Evolutionary conservation across 2,113 vertebrate species (phyloP).

Genomic region (Carassius carassius): DNA sequence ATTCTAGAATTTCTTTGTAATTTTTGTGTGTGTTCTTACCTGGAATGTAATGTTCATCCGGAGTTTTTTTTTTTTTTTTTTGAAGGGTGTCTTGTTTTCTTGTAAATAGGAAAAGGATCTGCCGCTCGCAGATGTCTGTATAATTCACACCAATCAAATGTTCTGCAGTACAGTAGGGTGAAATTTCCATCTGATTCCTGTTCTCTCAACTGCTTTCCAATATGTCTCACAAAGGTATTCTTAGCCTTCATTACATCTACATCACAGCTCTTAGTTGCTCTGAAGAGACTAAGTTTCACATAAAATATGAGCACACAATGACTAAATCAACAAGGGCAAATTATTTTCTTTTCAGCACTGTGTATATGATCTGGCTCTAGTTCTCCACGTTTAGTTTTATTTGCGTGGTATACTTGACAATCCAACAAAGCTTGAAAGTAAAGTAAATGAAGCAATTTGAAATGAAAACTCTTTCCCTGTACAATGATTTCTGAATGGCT

Average conservation of each 20-base stretch:
- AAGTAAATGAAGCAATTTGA: too few relatives aligned
- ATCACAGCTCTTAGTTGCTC: background rate
- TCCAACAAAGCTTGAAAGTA: too few relatives aligned
- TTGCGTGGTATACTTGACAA: too few relatives aligned
- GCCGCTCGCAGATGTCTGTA: too few relatives aligned
- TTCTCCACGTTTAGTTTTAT: too few relatives aligned
- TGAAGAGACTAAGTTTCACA: background rate
- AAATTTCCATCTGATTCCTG: background rate
- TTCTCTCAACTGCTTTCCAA: background rate
- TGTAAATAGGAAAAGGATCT: too few relatives aligned
- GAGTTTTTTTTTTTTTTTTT: background rate
- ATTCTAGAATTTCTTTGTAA: too few relatives aligned
- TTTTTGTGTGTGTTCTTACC: background rate
- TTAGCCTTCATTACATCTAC: background rate
- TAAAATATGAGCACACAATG: background rate
- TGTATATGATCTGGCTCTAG: too few relatives aligned
- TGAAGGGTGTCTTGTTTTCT: too few relatives aligned
- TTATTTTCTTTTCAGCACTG: background rate
- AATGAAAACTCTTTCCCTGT: too few relatives aligned
- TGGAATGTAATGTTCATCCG: background rate
- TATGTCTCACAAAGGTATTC: background rate
- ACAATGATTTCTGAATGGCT: too few relatives aligned
- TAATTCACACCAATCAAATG: conserved; percentile 3
- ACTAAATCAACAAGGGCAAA: background rate
- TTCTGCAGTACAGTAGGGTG: background rate